Percentiles rank a stretch among this genome's conserved stretches.
These are phyloP conservation scores for Acrocephalus scirpaceus DNA, from an alignment of 2,797 vertebrate genomes.

Conservation along the genomic window DNA sequence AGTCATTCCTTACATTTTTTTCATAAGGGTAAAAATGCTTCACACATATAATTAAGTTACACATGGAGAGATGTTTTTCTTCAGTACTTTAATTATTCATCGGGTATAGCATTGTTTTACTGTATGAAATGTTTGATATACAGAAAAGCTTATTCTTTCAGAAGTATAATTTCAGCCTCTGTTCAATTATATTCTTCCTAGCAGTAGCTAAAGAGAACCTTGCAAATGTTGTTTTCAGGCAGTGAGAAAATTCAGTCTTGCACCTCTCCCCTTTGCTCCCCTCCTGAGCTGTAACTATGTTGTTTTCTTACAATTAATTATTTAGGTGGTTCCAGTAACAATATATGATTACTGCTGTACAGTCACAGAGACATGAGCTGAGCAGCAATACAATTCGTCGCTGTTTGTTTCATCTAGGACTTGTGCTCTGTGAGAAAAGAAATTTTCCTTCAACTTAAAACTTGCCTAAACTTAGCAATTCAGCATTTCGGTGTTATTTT, in stretches of 20 bases:
- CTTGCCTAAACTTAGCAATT: conserved; percentile 50
- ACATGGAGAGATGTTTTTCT: neutral
- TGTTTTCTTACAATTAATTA: conserved; percentile 73
- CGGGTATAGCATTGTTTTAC: conserved; percentile 37
- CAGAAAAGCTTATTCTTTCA: conserved; percentile 60
- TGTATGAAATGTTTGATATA: neutral
- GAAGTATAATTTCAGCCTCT: conserved; percentile 38
- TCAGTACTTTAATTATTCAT: conserved; percentile 51
- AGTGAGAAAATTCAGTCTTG: conserved; percentile 53
- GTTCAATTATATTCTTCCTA: conserved; percentile 52
- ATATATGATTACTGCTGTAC: conserved; percentile 69
- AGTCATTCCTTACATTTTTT: conserved; percentile 23
- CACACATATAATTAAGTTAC: conserved; percentile 1
- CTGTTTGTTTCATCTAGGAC: conserved; percentile 59
- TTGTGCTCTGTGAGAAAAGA: conserved; percentile 60
- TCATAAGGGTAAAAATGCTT: neutral
- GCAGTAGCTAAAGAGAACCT: conserved; percentile 46
- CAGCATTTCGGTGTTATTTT: conserved; percentile 65
- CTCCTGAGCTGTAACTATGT: conserved; percentile 64
- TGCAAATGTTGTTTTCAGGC: conserved; percentile 41
- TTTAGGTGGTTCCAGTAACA: conserved; percentile 71
- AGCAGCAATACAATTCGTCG: conserved; percentile 64
- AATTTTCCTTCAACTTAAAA: conserved; percentile 55
- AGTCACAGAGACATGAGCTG: conserved; percentile 62
- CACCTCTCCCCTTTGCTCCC: conserved; percentile 54